A percentile compares a stretch with the other conserved stretches of the same genome.
Evolutionary conservation across 2,113 vertebrate genomes (phyloP).

Genomic region (Sinocyclocheilus grahami): DNA sequence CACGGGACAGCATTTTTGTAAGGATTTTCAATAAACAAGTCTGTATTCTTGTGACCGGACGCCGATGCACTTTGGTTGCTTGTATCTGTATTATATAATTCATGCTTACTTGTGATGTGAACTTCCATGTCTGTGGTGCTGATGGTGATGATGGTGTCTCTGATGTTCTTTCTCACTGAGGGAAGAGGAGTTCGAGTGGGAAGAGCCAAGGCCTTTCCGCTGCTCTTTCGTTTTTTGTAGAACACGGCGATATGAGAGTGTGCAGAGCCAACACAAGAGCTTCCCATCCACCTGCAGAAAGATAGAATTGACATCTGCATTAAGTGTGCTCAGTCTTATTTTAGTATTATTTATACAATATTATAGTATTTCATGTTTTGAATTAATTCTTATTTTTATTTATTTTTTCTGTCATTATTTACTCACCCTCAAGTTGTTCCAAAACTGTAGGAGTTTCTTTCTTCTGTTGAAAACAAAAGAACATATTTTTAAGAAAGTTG

Average conservation of each 20-base stretch:
- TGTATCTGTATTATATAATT: neutral
- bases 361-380: neutral
- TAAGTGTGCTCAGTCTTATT: neutral
- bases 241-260: constrained; percentile 94
- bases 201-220: constrained; percentile 90
- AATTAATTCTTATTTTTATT: too few relatives aligned
- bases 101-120: constrained; percentile 89
- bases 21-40: neutral
- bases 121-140: constrained; percentile 87
- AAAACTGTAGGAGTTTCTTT: too few relatives aligned
- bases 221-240: constrained; percentile 99
- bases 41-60: neutral
- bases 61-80: neutral
- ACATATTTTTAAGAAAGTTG: too few relatives aligned
- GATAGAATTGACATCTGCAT: neutral
- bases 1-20: constrained; percentile 19
- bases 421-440: too few relatives aligned
- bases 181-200: constrained; percentile 92
- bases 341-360: neutral
- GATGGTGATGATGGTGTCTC: constrained; percentile 88
- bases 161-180: constrained; percentile 94
- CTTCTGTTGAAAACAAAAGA: too few relatives aligned
- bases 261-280: constrained; percentile 97
- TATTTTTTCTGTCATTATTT: too few relatives aligned
- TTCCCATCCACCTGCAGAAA: constrained; percentile 91